Conservation (phyloP, 2,113 vertebrate genomes). For the Periophthalmus modestus region DNA sequence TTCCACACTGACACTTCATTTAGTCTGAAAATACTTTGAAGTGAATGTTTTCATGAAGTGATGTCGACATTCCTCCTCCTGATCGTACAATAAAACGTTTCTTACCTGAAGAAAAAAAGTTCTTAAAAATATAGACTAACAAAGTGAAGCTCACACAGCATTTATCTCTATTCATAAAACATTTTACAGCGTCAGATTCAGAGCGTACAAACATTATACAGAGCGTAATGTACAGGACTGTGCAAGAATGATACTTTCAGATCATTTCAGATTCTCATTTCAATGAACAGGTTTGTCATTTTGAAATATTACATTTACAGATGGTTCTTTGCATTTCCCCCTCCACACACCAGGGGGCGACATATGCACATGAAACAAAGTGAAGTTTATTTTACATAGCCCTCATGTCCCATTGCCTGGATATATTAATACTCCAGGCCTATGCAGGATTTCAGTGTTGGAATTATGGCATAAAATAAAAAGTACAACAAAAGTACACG, state of each 20-base stretch:
- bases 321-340: conserved; percentile 14
- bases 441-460: conserved; percentile 18
- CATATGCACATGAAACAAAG: conserved; percentile 26
- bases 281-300: background rate
- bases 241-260: background rate
- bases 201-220: background rate
- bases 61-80: background rate
- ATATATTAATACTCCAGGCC: background rate
- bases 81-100: background rate
- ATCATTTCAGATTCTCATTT: background rate
- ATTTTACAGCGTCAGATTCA: background rate
- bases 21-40: no score
- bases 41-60: no score
- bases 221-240: background rate
- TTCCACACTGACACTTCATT: no score
- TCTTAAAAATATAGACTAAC: background rate
- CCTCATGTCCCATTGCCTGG: conserved; percentile 39
- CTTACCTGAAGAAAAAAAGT: background rate
- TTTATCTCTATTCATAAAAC: background rate
- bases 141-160: background rate
- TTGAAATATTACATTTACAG: background rate
- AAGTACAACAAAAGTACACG: background rate
- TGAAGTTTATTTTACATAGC: conserved; percentile 15
- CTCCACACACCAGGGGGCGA: conserved; percentile 44
- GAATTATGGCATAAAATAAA: background rate